These are phyloP conservation scores for Daubentonia madagascariensis DNA, from an alignment of 2,113 vertebrate species.

Conservation along the genomic window DNA sequence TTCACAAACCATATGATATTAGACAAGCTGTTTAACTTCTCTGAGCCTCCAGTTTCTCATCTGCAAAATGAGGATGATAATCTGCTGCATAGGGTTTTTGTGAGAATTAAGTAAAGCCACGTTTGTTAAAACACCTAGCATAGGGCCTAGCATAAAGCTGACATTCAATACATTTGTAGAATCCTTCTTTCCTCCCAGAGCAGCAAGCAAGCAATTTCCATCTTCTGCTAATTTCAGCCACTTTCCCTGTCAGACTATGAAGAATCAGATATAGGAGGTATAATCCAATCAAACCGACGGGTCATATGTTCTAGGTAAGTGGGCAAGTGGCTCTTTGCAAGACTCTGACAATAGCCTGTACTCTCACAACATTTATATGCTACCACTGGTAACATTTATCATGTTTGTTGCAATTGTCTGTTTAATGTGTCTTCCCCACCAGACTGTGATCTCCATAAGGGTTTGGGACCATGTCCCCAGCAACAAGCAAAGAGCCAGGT, in stretches of 20 bases:
- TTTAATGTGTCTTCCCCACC: background rate
- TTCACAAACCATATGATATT: background rate
- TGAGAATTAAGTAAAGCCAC: constrained; percentile 6
- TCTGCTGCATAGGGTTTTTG: background rate
- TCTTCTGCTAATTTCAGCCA: background rate
- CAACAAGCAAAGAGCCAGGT: background rate
- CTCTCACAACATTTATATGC: background rate
- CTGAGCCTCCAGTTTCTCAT: background rate
- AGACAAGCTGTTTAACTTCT: constrained; percentile 17
- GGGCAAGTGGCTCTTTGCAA: background rate
- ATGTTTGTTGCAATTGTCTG: background rate
- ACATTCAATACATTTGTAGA: background rate
- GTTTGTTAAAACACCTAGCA: constrained; percentile 19
- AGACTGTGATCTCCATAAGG: background rate
- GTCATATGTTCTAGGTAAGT: background rate
- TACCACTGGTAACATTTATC: background rate
- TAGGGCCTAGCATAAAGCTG: background rate
- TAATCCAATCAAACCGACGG: background rate
- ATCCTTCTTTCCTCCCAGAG: constrained; percentile 20
- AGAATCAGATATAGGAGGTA: constrained; percentile 7
- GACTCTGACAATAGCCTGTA: background rate
- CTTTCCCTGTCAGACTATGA: background rate
- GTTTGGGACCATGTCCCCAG: background rate
- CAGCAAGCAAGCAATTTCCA: background rate
- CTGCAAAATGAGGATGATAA: constrained; percentile 17